Evolutionary conservation across 2,797 vertebrate species (phyloP).

Genomic region (Microctenopoma steveboyesi): DNA sequence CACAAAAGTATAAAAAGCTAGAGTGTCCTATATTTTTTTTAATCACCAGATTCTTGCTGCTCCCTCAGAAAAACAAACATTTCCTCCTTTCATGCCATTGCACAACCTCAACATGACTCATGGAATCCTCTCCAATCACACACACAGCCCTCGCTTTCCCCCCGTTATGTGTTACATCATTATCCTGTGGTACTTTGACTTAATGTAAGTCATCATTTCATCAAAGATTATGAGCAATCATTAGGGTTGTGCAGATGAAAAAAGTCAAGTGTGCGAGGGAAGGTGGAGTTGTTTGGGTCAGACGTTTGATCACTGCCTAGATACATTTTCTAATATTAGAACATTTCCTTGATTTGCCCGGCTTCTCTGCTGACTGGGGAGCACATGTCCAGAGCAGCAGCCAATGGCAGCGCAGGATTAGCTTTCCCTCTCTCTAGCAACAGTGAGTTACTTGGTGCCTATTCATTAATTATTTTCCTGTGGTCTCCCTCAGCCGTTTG

Average conservation of each 20-base stretch:
- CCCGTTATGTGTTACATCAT: conserved; percentile 41
- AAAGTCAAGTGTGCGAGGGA: conserved; percentile 38
- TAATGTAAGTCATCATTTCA: conserved; percentile 10
- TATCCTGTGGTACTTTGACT: conserved; percentile 3
- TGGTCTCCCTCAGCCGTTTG: conserved; percentile 75
- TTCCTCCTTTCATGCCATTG: conserved; percentile 47
- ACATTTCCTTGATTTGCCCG: conserved; percentile 87
- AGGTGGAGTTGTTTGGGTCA: conserved; percentile 69
- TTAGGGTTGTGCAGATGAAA: conserved; percentile 10
- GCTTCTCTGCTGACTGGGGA: conserved; percentile 82
- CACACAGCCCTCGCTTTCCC: conserved; percentile 32
- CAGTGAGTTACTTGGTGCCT: conserved; percentile 84
- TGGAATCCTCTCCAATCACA: conserved; percentile 54
- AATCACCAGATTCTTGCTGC: conserved; percentile 16
- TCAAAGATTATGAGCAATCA: conserved; percentile 9
- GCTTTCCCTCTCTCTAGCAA: conserved; percentile 86
- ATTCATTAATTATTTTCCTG: conserved; percentile 85
- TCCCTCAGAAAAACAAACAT: conserved; percentile 40
- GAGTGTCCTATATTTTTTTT: background rate
- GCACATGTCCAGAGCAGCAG: conserved; percentile 79
- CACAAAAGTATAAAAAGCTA: background rate
- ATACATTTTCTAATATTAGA: conserved; percentile 90
- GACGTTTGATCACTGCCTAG: conserved; percentile 83
- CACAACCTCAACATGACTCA: conserved; percentile 56
- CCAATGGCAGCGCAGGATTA: conserved; percentile 80